These are phyloP conservation scores for Philantomba maxwellii DNA, from an alignment of 2,113 vertebrate species.

Conservation along the genomic window DNA sequence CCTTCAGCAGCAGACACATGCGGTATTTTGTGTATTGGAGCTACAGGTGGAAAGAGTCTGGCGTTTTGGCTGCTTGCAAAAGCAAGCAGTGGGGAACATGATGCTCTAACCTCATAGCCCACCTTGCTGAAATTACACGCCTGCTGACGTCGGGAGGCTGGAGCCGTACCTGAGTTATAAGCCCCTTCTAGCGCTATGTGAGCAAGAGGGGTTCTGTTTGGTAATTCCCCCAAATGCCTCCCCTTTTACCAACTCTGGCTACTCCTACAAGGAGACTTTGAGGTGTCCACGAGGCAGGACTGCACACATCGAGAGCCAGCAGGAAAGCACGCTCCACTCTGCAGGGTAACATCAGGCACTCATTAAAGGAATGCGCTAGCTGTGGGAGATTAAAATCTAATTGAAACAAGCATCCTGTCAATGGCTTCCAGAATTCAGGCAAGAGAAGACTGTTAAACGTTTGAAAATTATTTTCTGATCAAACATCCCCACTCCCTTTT, in stretches of 20 bases:
- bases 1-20: background rate
- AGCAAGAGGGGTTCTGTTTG: background rate
- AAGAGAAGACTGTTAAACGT: background rate
- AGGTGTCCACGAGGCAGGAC: accelerated
- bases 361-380: background rate
- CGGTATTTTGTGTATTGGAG: background rate
- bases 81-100: background rate
- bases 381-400: background rate
- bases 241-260: background rate
- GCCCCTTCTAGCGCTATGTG: background rate
- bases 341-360: background rate
- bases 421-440: background rate
- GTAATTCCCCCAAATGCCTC: background rate
- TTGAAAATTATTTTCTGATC: background rate
- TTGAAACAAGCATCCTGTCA: background rate
- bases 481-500: background rate
- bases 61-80: background rate
- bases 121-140: background rate
- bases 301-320: background rate
- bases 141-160: too few species aligned
- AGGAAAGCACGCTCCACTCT: background rate
- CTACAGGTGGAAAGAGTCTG: background rate
- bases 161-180: background rate
- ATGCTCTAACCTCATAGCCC: background rate
- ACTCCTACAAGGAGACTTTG: background rate